A percentile compares a stretch with the other conserved stretches of the same genome.
phyloP scores from a whole-genome alignment of 2,113 vertebrate species.

The Sylvicapra grimmia region DNA sequence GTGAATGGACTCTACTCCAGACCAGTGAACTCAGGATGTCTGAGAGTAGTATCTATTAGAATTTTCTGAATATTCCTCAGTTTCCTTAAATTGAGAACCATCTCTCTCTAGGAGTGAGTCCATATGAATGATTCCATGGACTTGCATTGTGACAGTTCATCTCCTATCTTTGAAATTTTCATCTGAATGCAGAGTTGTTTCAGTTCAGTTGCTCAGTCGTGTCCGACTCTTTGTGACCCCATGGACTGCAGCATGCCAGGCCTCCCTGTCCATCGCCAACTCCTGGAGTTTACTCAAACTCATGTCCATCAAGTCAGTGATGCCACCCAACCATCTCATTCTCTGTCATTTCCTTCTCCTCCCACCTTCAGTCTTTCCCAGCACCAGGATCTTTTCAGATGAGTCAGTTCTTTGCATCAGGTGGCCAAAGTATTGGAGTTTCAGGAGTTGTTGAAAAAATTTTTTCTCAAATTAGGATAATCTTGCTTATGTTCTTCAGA shows the following conservation, averaged over 20 bases:
- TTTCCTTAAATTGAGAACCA: not conserved
- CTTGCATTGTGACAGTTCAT: not conserved
- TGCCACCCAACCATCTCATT: not conserved
- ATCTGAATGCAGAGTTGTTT: not conserved
- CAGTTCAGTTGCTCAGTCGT: not conserved
- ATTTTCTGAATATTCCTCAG: not conserved
- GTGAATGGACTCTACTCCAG: not conserved
- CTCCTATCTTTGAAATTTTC: not conserved
- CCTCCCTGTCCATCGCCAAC: not conserved
- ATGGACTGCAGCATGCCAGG: not conserved
- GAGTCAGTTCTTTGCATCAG: not conserved
- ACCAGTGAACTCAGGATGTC: not conserved
- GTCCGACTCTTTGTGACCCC: not conserved
- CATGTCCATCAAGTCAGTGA: not conserved
- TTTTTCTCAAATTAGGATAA: not conserved
- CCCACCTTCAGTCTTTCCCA: not conserved
- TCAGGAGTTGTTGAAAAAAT: not conserved
- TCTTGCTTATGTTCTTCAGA: constrained; percentile 6
- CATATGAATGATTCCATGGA: not conserved
- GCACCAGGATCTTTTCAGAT: not conserved
- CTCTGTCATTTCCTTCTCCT: not conserved
- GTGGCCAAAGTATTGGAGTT: not conserved
- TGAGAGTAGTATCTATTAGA: not conserved
- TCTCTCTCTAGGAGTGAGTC: not conserved
- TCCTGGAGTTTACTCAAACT: not conserved